These are phyloP conservation scores for Trissolcus brochymenae DNA, from an alignment of 2,888 invertebrate species.

Conservation along the genomic window DNA sequence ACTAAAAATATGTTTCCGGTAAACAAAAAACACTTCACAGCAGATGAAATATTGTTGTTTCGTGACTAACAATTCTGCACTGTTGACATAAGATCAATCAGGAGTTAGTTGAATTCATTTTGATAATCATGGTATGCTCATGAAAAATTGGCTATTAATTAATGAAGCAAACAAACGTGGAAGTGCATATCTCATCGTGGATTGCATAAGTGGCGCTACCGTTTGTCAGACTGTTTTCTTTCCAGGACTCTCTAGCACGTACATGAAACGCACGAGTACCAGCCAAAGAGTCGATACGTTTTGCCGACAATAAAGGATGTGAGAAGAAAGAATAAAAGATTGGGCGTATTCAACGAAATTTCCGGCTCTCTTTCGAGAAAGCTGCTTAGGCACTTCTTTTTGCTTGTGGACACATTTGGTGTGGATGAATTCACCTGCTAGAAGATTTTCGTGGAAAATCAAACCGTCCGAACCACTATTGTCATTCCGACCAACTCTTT, in stretches of 20 bases:
- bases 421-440: slow-evolving; percentile 49
- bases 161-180: too few species aligned
- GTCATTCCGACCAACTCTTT: slow-evolving; percentile 24
- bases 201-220: slow-evolving; percentile 4
- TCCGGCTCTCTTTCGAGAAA: slow-evolving; percentile 63
- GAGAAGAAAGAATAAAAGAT: slow-evolving; percentile 51
- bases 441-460: slow-evolving; percentile 37
- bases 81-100: neutral
- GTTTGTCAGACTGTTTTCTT: slow-evolving; percentile 39
- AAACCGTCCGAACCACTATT: slow-evolving; percentile 9
- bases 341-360: slow-evolving; percentile 60
- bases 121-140: neutral
- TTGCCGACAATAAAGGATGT: slow-evolving; percentile 44
- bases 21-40: too few species aligned
- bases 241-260: slow-evolving; percentile 37
- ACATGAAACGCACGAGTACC: slow-evolving; percentile 56
- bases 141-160: neutral
- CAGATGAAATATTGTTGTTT: too few species aligned
- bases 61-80: too few species aligned
- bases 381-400: slow-evolving; percentile 55
- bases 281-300: slow-evolving; percentile 50
- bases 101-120: neutral
- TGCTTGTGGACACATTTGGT: slow-evolving; percentile 50
- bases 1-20: too few species aligned
- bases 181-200: too few species aligned